Base-by-base conservation (phyloP, 37 sponge, comb jelly and placozoan genomes). In the Bolinopsis microptera region DNA sequence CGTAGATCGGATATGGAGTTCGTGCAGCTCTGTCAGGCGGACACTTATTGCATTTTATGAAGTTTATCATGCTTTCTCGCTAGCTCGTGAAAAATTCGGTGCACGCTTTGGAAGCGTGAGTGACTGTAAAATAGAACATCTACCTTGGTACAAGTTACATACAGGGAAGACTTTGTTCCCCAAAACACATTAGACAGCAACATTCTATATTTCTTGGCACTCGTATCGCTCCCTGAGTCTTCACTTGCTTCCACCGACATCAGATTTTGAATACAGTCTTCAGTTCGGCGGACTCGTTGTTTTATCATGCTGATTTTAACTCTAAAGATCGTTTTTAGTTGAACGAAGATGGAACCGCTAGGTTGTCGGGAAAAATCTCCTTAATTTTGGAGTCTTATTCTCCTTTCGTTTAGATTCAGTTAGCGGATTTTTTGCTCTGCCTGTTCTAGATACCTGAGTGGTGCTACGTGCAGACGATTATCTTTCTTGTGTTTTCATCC, bases 1-100 rank as follows among this genome's bases (percentile, higher is more conserved):
- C 80, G 36, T 32, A 32, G 61, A 48, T 48, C 61, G 61, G 33
- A 32, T 70, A 70, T 70, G 74, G 74, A 70, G 74, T 70, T 70
- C 74, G 74, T 70, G 74, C 74, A 24, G 30, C 74, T 22, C 25
- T 26, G 28, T 70, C 74, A 70, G 74, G 28, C 74, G 30, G 74
- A 32, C 80, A 77, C 80, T 77, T 77, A 77, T 77, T 77, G 80
- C 80, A 77, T 77, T 77, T 77, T 77, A 77, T 77, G 80, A 77
- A 77, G 80, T 77, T 77, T 77, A 77, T 77, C 80, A 77, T 77
- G 80, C 80, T 77, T 77, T 77, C 80, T 77, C 80, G 80, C 80
- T 35, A 77, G 35, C 80, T 77, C 80, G 80, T 77, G 80, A 77
- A 77, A 77, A 77, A 77, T 77, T 77, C 80, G 80, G 36, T 77